Base-by-base conservation (phyloP, 2,888 invertebrate species). In the Chydorus sphaericus region DNA sequence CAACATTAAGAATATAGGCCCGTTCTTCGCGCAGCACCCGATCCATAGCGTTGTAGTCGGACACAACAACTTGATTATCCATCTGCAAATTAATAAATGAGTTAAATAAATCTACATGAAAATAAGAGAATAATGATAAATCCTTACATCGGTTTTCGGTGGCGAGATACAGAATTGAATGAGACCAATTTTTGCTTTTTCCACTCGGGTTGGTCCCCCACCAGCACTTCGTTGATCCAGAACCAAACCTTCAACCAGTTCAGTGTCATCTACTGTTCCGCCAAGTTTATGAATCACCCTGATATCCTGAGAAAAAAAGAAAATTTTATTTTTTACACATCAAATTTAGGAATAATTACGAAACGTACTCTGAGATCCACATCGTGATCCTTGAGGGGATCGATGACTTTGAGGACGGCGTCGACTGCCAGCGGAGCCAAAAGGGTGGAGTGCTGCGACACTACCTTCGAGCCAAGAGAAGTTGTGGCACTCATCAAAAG, bases 41-140 rank as follows among this genome's bases (percentile, higher is more conserved):
- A 71, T 99, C 98, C 98, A 99, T 99, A 53, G 96, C 96, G n/a
- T 96, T 83, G 70, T 99, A 99, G 70, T 99, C 98, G 0, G 94
- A 91, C 23, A 99, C 92, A 64, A 99, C 57, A 18, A 57, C 85
- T 68, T 85, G 92, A 73, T 92, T 91, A 66, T 93, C 92, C 91
- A 94, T 93, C 83, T 86, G 64, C 18, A 68, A 67, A 58, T 16
- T 7, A 56, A 44, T 18, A 48, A 55, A 38, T 33, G 44, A 23
- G 20, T 16, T 37, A 20, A 39, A 33, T 26, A 11, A 48, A 48
- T 26, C 26, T 26, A 48, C 18, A 30, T 18, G 4, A n/a, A n/a
- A n/a, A n/a, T n/a, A n/a, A n/a, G n/a, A n/a, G n/a, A n/a, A n/a
- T n/a, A n/a, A n/a, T n/a, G n/a, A n/a, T n/a, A n/a, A n/a, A n/a